Evolutionary conservation across 2,797 vertebrate genomes (phyloP), one percentile per base, ranked within the genome.

Genomic region (Adelosebastes latens): DNA sequence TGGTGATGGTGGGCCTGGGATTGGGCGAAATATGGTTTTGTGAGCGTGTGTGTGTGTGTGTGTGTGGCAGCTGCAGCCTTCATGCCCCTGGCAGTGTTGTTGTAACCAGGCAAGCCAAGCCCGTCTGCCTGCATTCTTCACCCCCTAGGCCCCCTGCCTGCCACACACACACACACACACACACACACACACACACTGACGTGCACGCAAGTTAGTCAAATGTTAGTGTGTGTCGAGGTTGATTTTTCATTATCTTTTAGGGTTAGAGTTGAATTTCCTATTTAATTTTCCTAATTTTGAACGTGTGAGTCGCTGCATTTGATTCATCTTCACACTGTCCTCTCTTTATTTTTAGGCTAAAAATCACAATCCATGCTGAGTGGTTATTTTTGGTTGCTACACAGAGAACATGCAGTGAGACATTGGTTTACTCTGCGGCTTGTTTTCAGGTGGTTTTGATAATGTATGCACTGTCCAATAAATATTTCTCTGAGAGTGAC

Each of bases 51-150:
- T 72, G 27, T 77, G 39, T 73, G 67, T 62, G 60, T 77, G 32
- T 70, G 59, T 78, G 79, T 79, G 83, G 90, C 95, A 95, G 92
- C 93, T 95, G 93, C 72, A 91, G 89, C 85, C 83, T 82, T 72
- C 80, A 77, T 91, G 93, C 93, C 89, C 87, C 93, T 92, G 92
- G 93, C 94, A 88, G 86, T 88, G 81, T 88, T 90, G 89, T 92
- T 93, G 92, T 93, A 94, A 92, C 91, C 93, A 90, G 89, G 90
- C 93, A 88, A 92, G 90, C 91, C 88, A 90, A 93, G 91, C 88
- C 93, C 89, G 92, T 91, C 92, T 94, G 93, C 93, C 90, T 91
- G 84, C 77, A 89, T 90, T 92, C 89, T 92, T 82, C 86, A 85
- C 86, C 85, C 87, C 78, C 70, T 3, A 80, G 76, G 88, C 79